Percentiles rank a stretch among this genome's conserved stretches.
Conservation (phyloP, 35 echinoderm and acorn worm genomes). For the Acanthaster planci region DNA sequence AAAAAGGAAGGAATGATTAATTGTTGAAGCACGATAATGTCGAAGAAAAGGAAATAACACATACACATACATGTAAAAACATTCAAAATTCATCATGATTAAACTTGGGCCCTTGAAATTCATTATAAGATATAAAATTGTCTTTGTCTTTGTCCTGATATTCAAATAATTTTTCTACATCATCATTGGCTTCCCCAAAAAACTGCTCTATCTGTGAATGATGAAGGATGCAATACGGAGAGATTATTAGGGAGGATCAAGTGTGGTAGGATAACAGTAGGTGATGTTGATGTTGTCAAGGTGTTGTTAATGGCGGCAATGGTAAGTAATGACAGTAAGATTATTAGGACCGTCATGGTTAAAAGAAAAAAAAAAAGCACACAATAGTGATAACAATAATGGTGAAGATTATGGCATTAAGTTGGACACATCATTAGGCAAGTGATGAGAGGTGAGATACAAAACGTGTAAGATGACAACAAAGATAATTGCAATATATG, state of each 20-base stretch:
- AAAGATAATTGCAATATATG: too few relatives aligned
- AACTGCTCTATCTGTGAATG: neutral
- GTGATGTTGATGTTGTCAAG: neutral
- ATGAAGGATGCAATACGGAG: too few relatives aligned
- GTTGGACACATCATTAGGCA: too few relatives aligned
- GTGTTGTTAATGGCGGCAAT: neutral
- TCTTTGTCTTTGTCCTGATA: neutral
- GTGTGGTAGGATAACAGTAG: neutral
- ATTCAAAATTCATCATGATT: constrained; percentile 3
- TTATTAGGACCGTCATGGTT: too few relatives aligned
- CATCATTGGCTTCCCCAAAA: neutral
- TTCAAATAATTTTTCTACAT: neutral
- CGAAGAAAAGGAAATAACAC: neutral
- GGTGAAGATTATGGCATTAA: too few relatives aligned
- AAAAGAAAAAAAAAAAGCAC: too few relatives aligned
- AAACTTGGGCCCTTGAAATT: constrained; percentile 3
- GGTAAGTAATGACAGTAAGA: too few relatives aligned
- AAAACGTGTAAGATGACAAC: too few relatives aligned
- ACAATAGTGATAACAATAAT: too few relatives aligned
- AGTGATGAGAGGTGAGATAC: too few relatives aligned
- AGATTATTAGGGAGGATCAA: neutral
- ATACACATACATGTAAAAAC: too few relatives aligned
- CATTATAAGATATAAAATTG: neutral
- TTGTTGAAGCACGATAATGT: neutral
- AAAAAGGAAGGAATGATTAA: neutral